Evolutionary conservation across 2,888 invertebrate genomes (phyloP).

Genomic region (Watsonalla cultraria): DNA sequence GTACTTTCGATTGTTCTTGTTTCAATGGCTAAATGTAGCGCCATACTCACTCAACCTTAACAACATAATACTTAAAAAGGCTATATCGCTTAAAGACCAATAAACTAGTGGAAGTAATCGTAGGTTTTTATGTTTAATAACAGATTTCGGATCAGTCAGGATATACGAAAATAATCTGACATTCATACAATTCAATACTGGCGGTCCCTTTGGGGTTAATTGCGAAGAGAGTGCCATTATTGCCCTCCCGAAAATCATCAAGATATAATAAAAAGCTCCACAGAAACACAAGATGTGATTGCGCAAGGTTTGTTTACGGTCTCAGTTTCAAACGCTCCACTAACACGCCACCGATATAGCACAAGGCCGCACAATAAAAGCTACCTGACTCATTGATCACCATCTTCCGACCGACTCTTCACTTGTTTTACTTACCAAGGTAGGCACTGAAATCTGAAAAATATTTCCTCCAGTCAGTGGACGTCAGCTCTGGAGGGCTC

Average conservation of each 20-base stretch:
- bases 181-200: not conserved
- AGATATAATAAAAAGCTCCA: constrained; percentile 11
- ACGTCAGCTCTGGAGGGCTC: constrained; percentile 54
- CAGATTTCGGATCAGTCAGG: not conserved
- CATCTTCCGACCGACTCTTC: constrained; percentile 27
- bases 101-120: too few species aligned
- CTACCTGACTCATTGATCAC: constrained; percentile 53
- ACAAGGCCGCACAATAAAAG: constrained; percentile 68
- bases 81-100: too few species aligned
- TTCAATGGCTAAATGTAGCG: not conserved
- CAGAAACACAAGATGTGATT: constrained; percentile 42
- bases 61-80: too few species aligned
- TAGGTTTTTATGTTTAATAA: too few species aligned
- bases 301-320: constrained; percentile 68
- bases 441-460: constrained; percentile 74
- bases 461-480: constrained; percentile 70
- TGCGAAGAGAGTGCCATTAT: not conserved
- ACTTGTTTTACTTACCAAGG: constrained; percentile 62
- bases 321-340: constrained; percentile 59
- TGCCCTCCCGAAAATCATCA: constrained; percentile 4
- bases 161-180: not conserved
- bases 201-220: not conserved
- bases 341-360: constrained; percentile 70
- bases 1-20: constrained; percentile 24
- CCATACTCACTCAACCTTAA: too few species aligned